Conservation (phyloP, 2,113 vertebrate genomes). For the Garra rufa region DNA sequence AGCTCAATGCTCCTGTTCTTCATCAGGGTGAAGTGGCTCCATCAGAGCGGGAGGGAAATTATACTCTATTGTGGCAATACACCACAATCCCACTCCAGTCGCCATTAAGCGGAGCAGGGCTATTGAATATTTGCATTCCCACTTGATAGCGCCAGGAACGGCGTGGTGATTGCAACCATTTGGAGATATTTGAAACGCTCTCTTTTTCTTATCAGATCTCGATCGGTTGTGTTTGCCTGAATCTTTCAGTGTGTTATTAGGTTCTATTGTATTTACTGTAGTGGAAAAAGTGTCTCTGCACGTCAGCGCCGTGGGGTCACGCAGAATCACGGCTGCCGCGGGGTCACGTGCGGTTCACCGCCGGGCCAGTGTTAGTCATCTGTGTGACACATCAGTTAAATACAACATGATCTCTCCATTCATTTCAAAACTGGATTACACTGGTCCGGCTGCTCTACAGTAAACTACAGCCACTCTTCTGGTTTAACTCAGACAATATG, state of each 20-base stretch:
- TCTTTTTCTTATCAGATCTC: constrained; percentile 41
- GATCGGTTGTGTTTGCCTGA: constrained; percentile 1
- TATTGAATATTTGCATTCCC: constrained; percentile 52
- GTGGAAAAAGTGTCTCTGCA: background rate
- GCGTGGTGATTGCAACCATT: constrained; percentile 19
- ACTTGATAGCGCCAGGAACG: constrained; percentile 39
- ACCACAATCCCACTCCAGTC: constrained; percentile 65
- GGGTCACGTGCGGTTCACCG: background rate
- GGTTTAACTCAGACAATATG: background rate
- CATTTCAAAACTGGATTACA: constrained; percentile 45
- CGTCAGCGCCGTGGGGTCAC: background rate
- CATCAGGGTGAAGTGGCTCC: constrained; percentile 58
- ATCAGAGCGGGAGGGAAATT: constrained; percentile 60
- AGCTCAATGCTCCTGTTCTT: constrained; percentile 48
- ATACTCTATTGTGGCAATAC: constrained; percentile 57
- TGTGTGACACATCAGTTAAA: constrained; percentile 46
- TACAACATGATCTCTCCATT: constrained; percentile 19
- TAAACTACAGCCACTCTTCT: background rate
- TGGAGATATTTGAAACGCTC: constrained; percentile 34
- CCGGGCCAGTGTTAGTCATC: constrained; percentile 11
- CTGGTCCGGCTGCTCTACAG: constrained; percentile 34
- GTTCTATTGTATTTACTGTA: background rate
- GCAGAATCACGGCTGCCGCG: background rate
- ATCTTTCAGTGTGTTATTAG: background rate
- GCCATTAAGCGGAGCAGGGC: constrained; percentile 58